Percentiles rank a stretch among this genome's conserved stretches.
These are phyloP conservation scores for Vipera latastei DNA, from an alignment of 2,797 vertebrate species.

Conservation along the genomic window DNA sequence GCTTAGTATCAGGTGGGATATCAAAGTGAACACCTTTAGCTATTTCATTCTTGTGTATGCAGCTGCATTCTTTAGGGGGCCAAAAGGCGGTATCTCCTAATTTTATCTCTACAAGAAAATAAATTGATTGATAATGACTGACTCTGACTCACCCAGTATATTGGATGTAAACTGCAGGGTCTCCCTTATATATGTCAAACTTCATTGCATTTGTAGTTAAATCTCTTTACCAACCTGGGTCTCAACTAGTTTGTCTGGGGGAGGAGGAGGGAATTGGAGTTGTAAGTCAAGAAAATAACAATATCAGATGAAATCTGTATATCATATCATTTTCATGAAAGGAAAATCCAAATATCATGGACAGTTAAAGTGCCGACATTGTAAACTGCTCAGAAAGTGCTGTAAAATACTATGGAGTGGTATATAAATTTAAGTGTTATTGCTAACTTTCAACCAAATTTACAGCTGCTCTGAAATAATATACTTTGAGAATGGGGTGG, in stretches of 20 bases:
- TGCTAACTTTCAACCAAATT: background rate
- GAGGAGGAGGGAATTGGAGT: background rate
- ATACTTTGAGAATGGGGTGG: background rate
- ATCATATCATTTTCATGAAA: background rate
- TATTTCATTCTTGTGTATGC: background rate
- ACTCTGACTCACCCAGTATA: background rate
- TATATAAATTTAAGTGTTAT: background rate
- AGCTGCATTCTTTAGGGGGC: background rate
- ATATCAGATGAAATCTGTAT: background rate
- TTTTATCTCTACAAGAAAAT: background rate
- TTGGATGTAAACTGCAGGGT: background rate
- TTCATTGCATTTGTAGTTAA: background rate
- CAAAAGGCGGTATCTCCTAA: background rate
- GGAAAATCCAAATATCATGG: background rate
- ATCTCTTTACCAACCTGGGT: background rate
- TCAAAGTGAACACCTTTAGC: background rate
- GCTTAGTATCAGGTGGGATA: background rate
- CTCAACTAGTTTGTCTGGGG: background rate
- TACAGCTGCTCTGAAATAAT: background rate
- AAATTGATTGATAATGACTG: background rate
- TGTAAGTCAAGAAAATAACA: background rate
- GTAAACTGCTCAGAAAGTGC: background rate
- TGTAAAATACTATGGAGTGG: background rate
- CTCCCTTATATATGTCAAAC: background rate
- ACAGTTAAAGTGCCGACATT: background rate